phyloP scores from a whole-genome alignment of 2,113 vertebrate species.

The Saccopteryx leptura region DNA sequence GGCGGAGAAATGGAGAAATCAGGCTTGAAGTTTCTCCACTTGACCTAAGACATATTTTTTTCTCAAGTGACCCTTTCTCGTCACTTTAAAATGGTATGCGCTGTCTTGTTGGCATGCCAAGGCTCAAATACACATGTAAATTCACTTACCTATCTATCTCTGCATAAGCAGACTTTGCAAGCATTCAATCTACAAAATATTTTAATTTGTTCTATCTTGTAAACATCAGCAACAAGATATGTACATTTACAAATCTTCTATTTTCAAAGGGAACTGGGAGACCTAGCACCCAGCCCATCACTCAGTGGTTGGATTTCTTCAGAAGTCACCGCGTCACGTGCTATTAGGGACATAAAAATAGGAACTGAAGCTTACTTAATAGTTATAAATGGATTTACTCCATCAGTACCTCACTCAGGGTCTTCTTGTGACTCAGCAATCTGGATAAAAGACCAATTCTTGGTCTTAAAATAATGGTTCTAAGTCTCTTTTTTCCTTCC shows the following conservation, averaged over 20 bases:
- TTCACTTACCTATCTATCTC: not conserved
- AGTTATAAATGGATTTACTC: not conserved
- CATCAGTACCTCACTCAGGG: not conserved
- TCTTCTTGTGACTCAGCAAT: not conserved
- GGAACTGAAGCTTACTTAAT: not conserved
- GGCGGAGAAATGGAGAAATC: not conserved
- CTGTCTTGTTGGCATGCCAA: not conserved
- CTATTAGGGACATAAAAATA: not conserved
- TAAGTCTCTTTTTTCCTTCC: not conserved
- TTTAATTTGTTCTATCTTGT: constrained; percentile 2
- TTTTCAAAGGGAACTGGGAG: not conserved
- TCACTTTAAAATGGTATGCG: not conserved
- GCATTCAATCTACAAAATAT: not conserved
- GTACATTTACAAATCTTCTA: not conserved
- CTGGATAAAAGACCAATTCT: not conserved
- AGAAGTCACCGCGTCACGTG: not conserved
- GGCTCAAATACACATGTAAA: not conserved
- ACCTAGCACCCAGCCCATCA: not conserved
- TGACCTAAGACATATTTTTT: not conserved
- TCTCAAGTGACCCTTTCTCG: not conserved
- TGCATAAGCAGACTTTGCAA: not conserved
- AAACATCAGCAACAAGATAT: not conserved
- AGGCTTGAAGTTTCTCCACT: not conserved
- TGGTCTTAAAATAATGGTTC: not conserved
- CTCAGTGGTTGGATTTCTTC: not conserved